phyloP scores from a whole-genome alignment of 2,113 vertebrate species.

The Rhea pennata region DNA sequence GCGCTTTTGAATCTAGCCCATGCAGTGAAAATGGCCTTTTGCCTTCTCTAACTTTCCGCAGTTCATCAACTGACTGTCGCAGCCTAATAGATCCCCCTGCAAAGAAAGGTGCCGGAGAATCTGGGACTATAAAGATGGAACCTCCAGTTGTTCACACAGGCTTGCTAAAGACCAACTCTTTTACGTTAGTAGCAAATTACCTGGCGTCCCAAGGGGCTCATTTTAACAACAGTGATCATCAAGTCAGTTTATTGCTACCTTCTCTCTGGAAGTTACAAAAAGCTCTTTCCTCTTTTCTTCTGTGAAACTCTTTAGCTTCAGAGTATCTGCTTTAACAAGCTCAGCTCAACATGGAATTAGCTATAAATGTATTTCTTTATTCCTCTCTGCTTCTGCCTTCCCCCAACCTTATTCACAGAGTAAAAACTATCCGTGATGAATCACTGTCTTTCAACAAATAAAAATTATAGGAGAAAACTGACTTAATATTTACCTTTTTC shows the following conservation, averaged over 20 bases:
- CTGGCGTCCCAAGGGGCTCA: slow-evolving; percentile 16
- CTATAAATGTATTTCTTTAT: slow-evolving; percentile 17
- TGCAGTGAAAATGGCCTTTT: slow-evolving; percentile 68
- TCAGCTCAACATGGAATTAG: slow-evolving; percentile 47
- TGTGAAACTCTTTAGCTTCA: slow-evolving; percentile 47
- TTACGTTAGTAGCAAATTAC: background rate
- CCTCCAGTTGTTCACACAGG: slow-evolving; percentile 34
- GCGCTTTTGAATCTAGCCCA: slow-evolving; percentile 58
- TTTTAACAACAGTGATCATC: slow-evolving; percentile 59
- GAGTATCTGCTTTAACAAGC: slow-evolving; percentile 53
- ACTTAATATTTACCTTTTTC: background rate
- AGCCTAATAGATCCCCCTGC: slow-evolving; percentile 34
- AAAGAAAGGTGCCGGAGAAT: slow-evolving; percentile 43
- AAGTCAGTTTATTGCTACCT: slow-evolving; percentile 51
- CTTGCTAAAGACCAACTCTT: slow-evolving; percentile 41
- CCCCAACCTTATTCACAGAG: background rate
- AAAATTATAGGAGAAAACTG: background rate
- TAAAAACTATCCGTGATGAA: slow-evolving; percentile 2
- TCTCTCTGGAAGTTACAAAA: slow-evolving; percentile 46
- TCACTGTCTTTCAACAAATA: background rate
- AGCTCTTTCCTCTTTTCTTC: slow-evolving; percentile 11
- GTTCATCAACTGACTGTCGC: slow-evolving; percentile 53
- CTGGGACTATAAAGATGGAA: slow-evolving; percentile 45
- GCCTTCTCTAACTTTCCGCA: slow-evolving; percentile 46
- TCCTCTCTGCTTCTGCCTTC: background rate